These are phyloP conservation scores for Circaetus cinerascens DNA, from an alignment of 2,113 vertebrate genomes.

Conservation along the genomic window DNA sequence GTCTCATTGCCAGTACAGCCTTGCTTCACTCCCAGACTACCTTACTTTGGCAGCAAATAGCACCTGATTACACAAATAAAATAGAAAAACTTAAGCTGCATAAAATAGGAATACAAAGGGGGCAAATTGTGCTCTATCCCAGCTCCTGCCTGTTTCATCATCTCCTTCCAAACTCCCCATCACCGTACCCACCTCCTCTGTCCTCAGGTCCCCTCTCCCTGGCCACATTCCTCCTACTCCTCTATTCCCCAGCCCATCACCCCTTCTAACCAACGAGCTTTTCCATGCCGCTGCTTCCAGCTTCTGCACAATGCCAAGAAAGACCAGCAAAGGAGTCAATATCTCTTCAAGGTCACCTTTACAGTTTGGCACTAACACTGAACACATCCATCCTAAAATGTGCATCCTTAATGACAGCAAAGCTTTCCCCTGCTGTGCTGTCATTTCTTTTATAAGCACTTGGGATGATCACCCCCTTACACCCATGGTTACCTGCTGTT, in stretches of 20 bases:
- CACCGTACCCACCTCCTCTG: rapidly evolving
- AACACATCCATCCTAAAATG: background rate
- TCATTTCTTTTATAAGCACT: background rate
- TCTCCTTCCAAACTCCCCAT: background rate
- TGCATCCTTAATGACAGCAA: background rate
- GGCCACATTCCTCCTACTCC: background rate
- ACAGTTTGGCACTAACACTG: background rate
- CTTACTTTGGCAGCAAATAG: background rate
- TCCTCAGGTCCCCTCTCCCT: background rate
- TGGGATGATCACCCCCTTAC: rapidly evolving
- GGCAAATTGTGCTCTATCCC: background rate
- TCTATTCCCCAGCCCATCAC: background rate
- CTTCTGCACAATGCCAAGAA: background rate
- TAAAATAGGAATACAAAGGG: background rate
- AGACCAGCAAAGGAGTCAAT: background rate
- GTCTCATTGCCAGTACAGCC: background rate
- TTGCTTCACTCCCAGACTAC: background rate
- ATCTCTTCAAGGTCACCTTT: background rate
- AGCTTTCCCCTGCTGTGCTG: background rate
- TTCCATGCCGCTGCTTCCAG: background rate
- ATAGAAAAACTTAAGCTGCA: background rate
- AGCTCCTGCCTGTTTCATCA: background rate
- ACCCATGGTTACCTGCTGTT: background rate
- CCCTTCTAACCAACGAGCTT: background rate
- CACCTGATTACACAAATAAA: background rate